These are phyloP conservation scores for Cirrhinus molitorella DNA, from an alignment of 2,797 vertebrate genomes.

Conservation along the genomic window DNA sequence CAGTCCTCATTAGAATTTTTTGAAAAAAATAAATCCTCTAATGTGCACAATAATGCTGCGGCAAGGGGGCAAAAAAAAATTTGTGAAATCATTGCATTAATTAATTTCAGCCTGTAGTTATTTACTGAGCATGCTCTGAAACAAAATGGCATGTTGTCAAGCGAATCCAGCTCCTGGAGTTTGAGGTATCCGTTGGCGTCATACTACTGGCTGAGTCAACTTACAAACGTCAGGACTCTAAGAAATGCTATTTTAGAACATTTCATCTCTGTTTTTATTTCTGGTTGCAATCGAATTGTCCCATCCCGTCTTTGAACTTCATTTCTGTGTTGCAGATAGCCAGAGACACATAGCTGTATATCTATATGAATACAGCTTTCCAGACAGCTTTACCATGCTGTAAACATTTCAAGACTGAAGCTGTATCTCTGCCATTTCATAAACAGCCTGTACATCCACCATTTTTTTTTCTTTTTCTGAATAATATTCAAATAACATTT, in stretches of 20 bases:
- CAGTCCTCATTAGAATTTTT: slow-evolving; percentile 29
- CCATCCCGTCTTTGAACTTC: background rate
- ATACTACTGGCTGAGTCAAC: slow-evolving; percentile 4
- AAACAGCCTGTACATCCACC: slow-evolving; percentile 32
- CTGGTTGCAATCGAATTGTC: background rate
- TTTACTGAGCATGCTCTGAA: slow-evolving; percentile 31
- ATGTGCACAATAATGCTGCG: slow-evolving; percentile 13
- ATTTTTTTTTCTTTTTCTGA: slow-evolving; percentile 21
- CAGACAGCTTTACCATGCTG: slow-evolving; percentile 16
- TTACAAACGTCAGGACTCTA: background rate
- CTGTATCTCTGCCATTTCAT: background rate
- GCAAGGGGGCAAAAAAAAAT: background rate
- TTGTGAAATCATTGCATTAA: slow-evolving; percentile 24
- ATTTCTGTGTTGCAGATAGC: background rate
- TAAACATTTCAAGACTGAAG: slow-evolving; percentile 25
- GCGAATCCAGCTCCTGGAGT: slow-evolving; percentile 1
- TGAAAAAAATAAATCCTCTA: background rate
- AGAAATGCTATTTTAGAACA: background rate
- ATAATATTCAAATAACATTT: slow-evolving; percentile 17
- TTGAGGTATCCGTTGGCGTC: slow-evolving; percentile 11
- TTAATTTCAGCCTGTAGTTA: slow-evolving; percentile 1
- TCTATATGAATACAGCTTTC: background rate
- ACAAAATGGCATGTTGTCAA: slow-evolving; percentile 15
- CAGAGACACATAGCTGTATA: background rate
- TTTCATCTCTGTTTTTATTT: slow-evolving; percentile 20